Evolutionary conservation across 1,140 invertebrate species (phyloP).

Genomic region (Drosophila pachea): DNA sequence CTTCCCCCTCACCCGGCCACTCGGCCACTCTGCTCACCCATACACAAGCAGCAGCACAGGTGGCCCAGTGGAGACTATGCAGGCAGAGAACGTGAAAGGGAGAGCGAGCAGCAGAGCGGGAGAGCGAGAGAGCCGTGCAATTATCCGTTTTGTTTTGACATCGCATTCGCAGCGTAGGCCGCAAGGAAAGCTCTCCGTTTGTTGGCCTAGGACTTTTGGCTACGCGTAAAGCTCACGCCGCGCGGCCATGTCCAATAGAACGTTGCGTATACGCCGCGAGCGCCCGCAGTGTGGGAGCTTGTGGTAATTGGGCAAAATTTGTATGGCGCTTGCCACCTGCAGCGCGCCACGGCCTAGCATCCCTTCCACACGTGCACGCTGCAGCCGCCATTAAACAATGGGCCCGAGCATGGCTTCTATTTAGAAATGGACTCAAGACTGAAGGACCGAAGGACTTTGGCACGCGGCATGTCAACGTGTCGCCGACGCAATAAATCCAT

Average conservation of each 20-base stretch:
- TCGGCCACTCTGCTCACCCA: too few species aligned
- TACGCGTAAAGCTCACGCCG: slow-evolving; percentile 55
- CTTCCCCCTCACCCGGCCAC: slow-evolving; percentile 21
- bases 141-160: slow-evolving; percentile 74
- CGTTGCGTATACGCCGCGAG: slow-evolving; percentile 63
- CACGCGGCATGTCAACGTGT: slow-evolving; percentile 67
- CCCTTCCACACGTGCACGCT: slow-evolving; percentile 9
- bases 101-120: slow-evolving; percentile 15
- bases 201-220: slow-evolving; percentile 67
- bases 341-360: slow-evolving; percentile 8
- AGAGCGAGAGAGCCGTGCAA: slow-evolving; percentile 48
- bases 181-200: slow-evolving; percentile 53
- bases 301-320: slow-evolving; percentile 61
- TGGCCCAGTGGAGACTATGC: slow-evolving; percentile 62
- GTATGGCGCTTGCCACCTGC: not conserved
- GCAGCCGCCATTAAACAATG: slow-evolving; percentile 56
- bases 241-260: slow-evolving; percentile 71
- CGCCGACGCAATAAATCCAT: slow-evolving; percentile 69
- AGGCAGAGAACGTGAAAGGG: slow-evolving; percentile 17
- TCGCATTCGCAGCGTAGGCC: slow-evolving; percentile 49
- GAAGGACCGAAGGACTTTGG: not conserved
- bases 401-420: slow-evolving; percentile 33
- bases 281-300: slow-evolving; percentile 50
- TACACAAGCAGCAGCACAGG: slow-evolving; percentile 33
- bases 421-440: slow-evolving; percentile 36